phyloP scores from a whole-genome alignment of 2,113 vertebrate genomes.

The Centropristis striata region DNA sequence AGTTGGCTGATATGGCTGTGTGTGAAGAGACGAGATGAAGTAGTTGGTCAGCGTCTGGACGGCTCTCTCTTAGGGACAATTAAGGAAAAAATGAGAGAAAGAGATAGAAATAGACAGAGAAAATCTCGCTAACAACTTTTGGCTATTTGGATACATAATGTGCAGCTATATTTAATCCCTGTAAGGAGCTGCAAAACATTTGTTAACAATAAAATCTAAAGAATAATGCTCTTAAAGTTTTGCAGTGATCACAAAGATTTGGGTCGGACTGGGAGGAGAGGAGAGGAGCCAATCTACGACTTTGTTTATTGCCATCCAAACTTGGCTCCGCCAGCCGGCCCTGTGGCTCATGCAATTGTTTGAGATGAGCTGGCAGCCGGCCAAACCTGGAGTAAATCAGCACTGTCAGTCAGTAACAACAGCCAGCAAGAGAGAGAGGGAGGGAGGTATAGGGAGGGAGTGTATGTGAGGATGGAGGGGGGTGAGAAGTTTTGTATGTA shows the following conservation, averaged over 20 bases:
- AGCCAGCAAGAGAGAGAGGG: constrained; percentile 61
- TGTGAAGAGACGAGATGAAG: constrained; percentile 36
- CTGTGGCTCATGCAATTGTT: constrained; percentile 83
- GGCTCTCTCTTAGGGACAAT: constrained; percentile 14
- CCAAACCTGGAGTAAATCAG: constrained; percentile 86
- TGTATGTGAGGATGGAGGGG: constrained; percentile 19
- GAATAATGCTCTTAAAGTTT: constrained; percentile 19
- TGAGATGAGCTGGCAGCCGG: constrained; percentile 80
- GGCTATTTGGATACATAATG: constrained; percentile 36
- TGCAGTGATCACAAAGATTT: constrained; percentile 19
- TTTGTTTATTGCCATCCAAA: constrained; percentile 86
- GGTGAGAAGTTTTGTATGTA: constrained; percentile 46
- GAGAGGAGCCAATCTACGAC: constrained; percentile 74
- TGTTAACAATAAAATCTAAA: constrained; percentile 31
- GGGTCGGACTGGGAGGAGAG: constrained; percentile 41
- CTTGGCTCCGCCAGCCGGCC: constrained; percentile 73
- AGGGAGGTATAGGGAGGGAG: constrained; percentile 33
- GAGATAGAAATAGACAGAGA: constrained; percentile 6
- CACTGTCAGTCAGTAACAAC: constrained; percentile 83
- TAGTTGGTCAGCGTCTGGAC: constrained; percentile 42
- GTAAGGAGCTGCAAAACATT: constrained; percentile 23
- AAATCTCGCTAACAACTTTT: constrained; percentile 7
- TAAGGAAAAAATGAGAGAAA: constrained; percentile 11
- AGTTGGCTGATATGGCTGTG: constrained; percentile 45
- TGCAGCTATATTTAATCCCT: constrained; percentile 21